Evolutionary conservation across 2,113 vertebrate species (phyloP).

Genomic region (Odontesthes bonariensis): DNA sequence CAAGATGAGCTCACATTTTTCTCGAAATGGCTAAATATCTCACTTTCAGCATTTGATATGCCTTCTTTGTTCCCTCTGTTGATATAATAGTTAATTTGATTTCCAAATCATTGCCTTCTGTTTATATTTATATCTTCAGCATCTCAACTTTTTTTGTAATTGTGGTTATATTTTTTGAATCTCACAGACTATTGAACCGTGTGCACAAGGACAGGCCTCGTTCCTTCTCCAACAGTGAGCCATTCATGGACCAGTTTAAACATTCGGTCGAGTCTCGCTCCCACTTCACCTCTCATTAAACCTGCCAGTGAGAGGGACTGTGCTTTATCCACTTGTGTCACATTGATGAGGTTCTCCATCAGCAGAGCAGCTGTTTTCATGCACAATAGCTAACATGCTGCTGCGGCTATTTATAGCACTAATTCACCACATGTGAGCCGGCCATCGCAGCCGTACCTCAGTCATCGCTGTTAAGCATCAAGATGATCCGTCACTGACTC

Average conservation of each 20-base stretch:
- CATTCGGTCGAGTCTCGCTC: slow-evolving; percentile 3
- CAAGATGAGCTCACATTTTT: no score
- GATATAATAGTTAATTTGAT: no score
- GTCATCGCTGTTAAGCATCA: no score
- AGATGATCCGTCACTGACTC: no score
- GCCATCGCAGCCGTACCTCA: no score
- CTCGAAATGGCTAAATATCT: no score
- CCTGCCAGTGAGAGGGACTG: slow-evolving; percentile 7
- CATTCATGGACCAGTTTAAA: neutral
- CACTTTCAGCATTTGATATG: no score
- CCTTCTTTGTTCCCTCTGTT: no score
- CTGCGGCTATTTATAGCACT: neutral
- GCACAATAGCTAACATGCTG: rapidly evolving
- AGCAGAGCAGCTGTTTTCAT: neutral
- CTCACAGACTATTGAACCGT: neutral
- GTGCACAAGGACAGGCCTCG: neutral
- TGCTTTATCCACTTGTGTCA: neutral
- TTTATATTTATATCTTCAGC: no score
- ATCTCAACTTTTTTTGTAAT: neutral
- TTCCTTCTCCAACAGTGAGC: slow-evolving; percentile 9
- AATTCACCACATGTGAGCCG: no score
- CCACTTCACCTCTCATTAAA: slow-evolving; percentile 19
- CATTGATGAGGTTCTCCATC: neutral
- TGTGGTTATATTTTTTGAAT: neutral
- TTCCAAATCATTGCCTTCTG: no score